These are phyloP conservation scores for Morelia viridis DNA, from an alignment of 2,797 vertebrate genomes.

Conservation along the genomic window DNA sequence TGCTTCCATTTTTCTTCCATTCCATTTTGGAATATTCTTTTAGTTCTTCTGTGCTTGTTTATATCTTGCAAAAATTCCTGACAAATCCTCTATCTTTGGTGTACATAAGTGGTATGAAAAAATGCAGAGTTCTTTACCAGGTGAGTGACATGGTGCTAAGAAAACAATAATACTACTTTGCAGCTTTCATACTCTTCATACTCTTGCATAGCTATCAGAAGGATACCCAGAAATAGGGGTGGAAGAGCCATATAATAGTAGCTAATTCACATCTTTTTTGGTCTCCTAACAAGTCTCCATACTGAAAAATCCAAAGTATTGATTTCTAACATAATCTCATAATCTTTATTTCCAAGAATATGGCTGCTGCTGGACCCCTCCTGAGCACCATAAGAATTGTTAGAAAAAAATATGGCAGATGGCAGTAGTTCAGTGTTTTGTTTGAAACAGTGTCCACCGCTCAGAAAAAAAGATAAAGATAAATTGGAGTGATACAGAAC, in stretches of 20 bases:
- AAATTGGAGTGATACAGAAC: not conserved
- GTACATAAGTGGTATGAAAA: not conserved
- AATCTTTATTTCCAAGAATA: not conserved
- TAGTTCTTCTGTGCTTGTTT: no score
- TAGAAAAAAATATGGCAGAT: not conserved
- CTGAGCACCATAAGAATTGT: not conserved
- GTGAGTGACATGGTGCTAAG: not conserved
- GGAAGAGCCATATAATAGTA: not conserved
- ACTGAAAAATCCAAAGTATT: not conserved
- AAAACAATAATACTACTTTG: not conserved
- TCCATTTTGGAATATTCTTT: no score
- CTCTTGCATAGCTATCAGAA: not conserved
- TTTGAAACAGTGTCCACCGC: not conserved
- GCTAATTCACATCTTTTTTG: not conserved
- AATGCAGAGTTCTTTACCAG: not conserved
- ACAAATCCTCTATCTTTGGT: slow-evolving; percentile 2
- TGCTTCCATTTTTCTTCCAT: not conserved
- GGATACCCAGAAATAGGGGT: not conserved
- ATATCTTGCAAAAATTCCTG: not conserved
- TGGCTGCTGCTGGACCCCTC: not conserved
- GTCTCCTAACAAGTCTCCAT: not conserved
- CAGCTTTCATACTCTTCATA: not conserved
- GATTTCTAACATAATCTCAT: not conserved
- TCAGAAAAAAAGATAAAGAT: not conserved
- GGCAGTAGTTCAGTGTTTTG: not conserved